Percentiles rank a stretch among this genome's conserved stretches.
Conservation (phyloP, 2,113 vertebrate species). For the Zootoca vivipara region DNA sequence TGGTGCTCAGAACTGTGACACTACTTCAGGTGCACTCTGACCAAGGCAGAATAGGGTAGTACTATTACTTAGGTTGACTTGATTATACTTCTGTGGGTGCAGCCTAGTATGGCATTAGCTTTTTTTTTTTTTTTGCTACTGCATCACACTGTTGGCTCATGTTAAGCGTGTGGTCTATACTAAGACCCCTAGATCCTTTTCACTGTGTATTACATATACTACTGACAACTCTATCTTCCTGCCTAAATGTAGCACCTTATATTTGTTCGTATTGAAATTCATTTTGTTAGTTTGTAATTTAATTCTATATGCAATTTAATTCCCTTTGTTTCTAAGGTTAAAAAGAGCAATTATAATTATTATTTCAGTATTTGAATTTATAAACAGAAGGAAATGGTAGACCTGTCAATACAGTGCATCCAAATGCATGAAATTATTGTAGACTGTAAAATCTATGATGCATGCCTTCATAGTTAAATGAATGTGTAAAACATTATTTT, state of each 20-base stretch:
- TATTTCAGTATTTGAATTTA: slow-evolving; percentile 53
- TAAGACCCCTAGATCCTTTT: too few species aligned
- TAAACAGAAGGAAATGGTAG: slow-evolving; percentile 32
- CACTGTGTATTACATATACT: too few species aligned
- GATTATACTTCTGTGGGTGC: not conserved
- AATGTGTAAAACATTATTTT: slow-evolving; percentile 18
- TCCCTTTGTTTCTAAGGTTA: slow-evolving; percentile 22
- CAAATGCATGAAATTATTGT: slow-evolving; percentile 34
- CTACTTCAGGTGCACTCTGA: not conserved
- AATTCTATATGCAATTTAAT: slow-evolving; percentile 14
- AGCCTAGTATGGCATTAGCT: too few species aligned
- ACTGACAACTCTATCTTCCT: not conserved
- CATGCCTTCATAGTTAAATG: slow-evolving; percentile 4
- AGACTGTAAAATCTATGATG: slow-evolving; percentile 28
- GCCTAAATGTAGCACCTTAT: not conserved
- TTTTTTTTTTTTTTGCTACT: too few species aligned
- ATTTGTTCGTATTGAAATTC: too few species aligned
- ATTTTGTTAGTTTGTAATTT: not conserved
- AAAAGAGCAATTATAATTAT: slow-evolving; percentile 20
- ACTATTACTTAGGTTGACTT: not conserved
- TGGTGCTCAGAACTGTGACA: not conserved
- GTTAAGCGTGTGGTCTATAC: too few species aligned
- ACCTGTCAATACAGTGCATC: slow-evolving; percentile 34
- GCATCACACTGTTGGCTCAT: too few species aligned
- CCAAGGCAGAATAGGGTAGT: not conserved